Conservation (phyloP, 2,888 invertebrate genomes). For the Mellilla xanthometata region DNA sequence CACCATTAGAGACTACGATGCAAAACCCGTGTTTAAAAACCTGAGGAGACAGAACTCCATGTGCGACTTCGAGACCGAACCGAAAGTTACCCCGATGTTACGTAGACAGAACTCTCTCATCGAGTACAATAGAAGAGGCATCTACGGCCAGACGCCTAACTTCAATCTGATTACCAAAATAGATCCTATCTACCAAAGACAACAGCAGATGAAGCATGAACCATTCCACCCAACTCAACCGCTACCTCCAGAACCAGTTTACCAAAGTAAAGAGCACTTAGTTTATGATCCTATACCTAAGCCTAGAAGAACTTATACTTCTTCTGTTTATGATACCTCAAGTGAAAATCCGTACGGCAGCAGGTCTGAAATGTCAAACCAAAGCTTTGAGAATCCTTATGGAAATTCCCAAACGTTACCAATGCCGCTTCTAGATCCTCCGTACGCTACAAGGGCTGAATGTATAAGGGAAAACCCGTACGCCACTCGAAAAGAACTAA, state of each 20-base stretch:
- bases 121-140: constrained; percentile 75
- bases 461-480: constrained; percentile 47
- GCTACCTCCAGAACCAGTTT: constrained; percentile 77
- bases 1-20: constrained; percentile 73
- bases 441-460: constrained; percentile 44
- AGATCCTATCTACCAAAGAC: constrained; percentile 81
- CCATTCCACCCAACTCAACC: constrained; percentile 77
- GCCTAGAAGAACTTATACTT: constrained; percentile 75
- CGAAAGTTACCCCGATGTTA: constrained; percentile 78
- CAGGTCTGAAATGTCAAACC: constrained; percentile 68
- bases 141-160: constrained; percentile 71
- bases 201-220: constrained; percentile 75
- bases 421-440: constrained; percentile 68
- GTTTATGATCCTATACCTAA: constrained; percentile 79
- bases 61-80: constrained; percentile 80
- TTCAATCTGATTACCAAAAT: constrained; percentile 82
- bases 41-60: constrained; percentile 75
- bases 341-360: constrained; percentile 70
- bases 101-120: constrained; percentile 80
- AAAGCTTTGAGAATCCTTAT: constrained; percentile 72
- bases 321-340: constrained; percentile 72
- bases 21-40: constrained; percentile 65
- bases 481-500: constrained; percentile 45
- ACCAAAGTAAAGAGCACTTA: constrained; percentile 78
- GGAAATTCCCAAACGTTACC: constrained; percentile 65